A percentile compares a stretch with the other conserved stretches of the same genome.
Evolutionary conservation across 2,113 vertebrate species (phyloP).

Genomic region (zebrafish (Danio rerio)): DNA sequence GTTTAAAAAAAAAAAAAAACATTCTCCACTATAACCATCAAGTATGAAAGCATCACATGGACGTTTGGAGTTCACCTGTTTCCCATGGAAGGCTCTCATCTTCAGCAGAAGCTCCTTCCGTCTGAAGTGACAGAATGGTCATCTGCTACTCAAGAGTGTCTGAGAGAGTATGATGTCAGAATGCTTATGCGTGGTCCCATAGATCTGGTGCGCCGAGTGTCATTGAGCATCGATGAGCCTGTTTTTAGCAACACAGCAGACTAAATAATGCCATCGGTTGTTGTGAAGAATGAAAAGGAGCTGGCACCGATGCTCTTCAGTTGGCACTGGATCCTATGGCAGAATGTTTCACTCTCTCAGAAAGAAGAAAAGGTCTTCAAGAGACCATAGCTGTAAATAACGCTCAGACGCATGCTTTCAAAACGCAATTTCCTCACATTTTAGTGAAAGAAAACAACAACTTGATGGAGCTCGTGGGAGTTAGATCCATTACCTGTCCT

Average conservation of each 20-base stretch:
- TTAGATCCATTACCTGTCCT: slow-evolving; percentile 52
- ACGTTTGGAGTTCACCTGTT: slow-evolving; percentile 11
- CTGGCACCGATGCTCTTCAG: slow-evolving; percentile 61
- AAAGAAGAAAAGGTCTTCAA: slow-evolving; percentile 54
- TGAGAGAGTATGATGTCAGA: slow-evolving; percentile 46
- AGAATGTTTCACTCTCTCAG: slow-evolving; percentile 59
- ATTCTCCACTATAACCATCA: no score
- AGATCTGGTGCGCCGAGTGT: neutral
- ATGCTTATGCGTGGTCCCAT: slow-evolving; percentile 19
- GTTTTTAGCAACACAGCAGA: slow-evolving; percentile 60
- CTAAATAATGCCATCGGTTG: slow-evolving; percentile 70
- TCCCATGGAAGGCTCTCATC: slow-evolving; percentile 14
- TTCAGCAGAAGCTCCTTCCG: slow-evolving; percentile 21
- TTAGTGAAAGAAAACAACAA: slow-evolving; percentile 48
- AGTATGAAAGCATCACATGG: neutral
- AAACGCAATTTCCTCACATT: slow-evolving; percentile 55
- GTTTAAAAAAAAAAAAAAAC: no score
- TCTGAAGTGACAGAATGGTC: slow-evolving; percentile 16
- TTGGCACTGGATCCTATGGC: slow-evolving; percentile 68
- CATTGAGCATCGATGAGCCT: slow-evolving; percentile 21
- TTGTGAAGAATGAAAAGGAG: slow-evolving; percentile 68
- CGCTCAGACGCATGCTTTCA: slow-evolving; percentile 17
- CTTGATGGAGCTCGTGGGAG: slow-evolving; percentile 60
- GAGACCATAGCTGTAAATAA: slow-evolving; percentile 51
- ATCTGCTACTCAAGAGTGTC: neutral